Percentiles rank a stretch among this genome's conserved stretches.
Evolutionary conservation across 1,140 invertebrate species (phyloP).

Genomic region (Nephotettix cincticeps): DNA sequence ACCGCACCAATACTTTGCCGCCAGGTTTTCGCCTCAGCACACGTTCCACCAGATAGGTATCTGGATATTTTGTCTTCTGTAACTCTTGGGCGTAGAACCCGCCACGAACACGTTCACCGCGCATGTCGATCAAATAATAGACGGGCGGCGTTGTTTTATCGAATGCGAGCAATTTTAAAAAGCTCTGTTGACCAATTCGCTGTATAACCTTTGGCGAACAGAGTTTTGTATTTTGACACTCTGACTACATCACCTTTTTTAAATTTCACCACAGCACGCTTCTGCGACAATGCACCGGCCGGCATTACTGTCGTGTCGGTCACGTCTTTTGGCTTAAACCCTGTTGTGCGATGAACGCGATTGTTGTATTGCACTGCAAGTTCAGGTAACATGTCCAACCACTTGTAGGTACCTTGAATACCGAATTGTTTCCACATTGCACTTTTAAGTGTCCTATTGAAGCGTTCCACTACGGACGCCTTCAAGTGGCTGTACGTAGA

Average conservation of each 20-base stretch:
- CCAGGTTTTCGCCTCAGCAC: not conserved
- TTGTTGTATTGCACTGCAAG: not conserved
- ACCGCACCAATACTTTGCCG: not conserved
- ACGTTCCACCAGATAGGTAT: not conserved
- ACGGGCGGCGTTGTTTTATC: not conserved
- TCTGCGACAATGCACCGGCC: not conserved
- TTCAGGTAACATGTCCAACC: not conserved
- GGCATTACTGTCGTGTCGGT: not conserved
- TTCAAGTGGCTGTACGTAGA: not conserved
- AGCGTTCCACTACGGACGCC: not conserved
- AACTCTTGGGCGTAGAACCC: not conserved
- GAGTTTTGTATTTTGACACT: not conserved
- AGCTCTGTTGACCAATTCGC: not conserved
- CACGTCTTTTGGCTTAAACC: not conserved
- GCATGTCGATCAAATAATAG: not conserved
- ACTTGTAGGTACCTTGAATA: not conserved
- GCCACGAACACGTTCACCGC: not conserved
- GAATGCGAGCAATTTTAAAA: not conserved
- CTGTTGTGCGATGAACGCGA: not conserved
- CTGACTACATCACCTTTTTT: not conserved
- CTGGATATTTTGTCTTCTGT: not conserved
- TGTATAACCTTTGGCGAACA: not conserved
- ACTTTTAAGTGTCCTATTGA: not conserved
- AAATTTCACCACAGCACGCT: not conserved
- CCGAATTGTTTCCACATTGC: not conserved